phyloP scores from a whole-genome alignment of 2,797 vertebrate species.

The Rousettus madagascariensis region DNA sequence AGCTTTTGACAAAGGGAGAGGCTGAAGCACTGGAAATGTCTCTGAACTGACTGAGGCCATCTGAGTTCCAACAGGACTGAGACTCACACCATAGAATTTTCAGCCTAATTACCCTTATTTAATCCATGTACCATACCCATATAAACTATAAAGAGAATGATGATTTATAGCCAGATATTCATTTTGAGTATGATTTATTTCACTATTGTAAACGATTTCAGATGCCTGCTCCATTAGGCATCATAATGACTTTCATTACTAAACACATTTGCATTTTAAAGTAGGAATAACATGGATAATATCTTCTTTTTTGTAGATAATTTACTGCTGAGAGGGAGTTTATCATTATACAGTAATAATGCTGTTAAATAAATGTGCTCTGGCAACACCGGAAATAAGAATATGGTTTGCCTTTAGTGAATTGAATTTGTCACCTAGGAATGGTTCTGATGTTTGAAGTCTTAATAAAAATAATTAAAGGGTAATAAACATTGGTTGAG shows the following conservation, averaged over 20 bases:
- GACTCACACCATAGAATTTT: neutral
- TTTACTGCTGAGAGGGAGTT: neutral
- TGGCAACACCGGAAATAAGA: constrained; percentile 10
- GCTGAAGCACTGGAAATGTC: neutral
- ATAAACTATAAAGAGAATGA: neutral
- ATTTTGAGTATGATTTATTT: constrained; percentile 49
- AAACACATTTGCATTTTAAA: constrained; percentile 47
- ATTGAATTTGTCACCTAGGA: constrained; percentile 20
- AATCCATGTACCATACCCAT: neutral
- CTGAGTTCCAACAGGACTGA: neutral
- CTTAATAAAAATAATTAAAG: neutral
- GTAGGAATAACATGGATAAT: constrained; percentile 26
- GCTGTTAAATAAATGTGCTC: constrained; percentile 24
- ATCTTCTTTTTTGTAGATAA: constrained; percentile 4
- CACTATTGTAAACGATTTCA: constrained; percentile 27
- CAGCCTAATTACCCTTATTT: neutral
- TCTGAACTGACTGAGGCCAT: neutral
- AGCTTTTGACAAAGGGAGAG: neutral
- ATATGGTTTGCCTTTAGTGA: neutral
- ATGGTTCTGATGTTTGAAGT: neutral
- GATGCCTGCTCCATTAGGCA: neutral
- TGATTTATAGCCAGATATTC: neutral
- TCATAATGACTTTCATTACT: constrained; percentile 50
- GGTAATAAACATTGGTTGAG: neutral
- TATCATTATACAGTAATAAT: constrained; percentile 42